These are phyloP conservation scores for Sabellastarte sp. DNA, from an alignment of 2,888 invertebrate species.

Conservation along the genomic window DNA sequence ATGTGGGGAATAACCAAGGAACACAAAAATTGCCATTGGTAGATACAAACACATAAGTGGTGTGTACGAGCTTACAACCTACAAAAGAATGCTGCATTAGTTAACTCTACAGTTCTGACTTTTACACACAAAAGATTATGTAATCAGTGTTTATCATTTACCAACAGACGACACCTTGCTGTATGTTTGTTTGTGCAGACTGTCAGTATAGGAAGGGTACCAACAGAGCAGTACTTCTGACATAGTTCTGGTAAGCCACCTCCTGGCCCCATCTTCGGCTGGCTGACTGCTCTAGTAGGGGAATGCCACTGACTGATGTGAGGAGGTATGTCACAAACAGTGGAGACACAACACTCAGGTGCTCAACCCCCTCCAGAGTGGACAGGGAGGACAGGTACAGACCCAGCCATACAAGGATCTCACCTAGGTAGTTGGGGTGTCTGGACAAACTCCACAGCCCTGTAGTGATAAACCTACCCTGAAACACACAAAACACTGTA, in stretches of 20 bases:
- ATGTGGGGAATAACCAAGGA: too few relatives aligned
- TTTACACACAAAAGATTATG: too few relatives aligned
- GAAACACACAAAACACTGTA: too few relatives aligned
- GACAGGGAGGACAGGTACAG: conserved; percentile 43
- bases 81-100: too few relatives aligned
- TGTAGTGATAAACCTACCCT: conserved; percentile 48
- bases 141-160: too few relatives aligned
- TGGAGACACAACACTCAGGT: conserved; percentile 49
- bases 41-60: too few relatives aligned
- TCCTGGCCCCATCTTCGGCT: conserved; percentile 52
- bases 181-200: too few relatives aligned
- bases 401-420: conserved; percentile 55
- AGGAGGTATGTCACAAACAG: conserved; percentile 53
- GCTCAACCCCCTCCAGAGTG: conserved; percentile 38
- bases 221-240: conserved; percentile 53
- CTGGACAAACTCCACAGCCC: conserved; percentile 53
- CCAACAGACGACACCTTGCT: too few relatives aligned
- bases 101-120: too few relatives aligned
- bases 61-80: too few relatives aligned
- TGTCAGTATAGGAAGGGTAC: too few relatives aligned
- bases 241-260: conserved; percentile 49
- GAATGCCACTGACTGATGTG: conserved; percentile 57
- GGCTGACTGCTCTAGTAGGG: conserved; percentile 51
- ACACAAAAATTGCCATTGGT: too few relatives aligned
- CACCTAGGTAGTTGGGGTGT: conserved; percentile 57